A percentile compares a stretch with the other conserved stretches of the same genome.
phyloP scores from a whole-genome alignment of 1,140 invertebrate species.

The Eubasilissa regina region DNA sequence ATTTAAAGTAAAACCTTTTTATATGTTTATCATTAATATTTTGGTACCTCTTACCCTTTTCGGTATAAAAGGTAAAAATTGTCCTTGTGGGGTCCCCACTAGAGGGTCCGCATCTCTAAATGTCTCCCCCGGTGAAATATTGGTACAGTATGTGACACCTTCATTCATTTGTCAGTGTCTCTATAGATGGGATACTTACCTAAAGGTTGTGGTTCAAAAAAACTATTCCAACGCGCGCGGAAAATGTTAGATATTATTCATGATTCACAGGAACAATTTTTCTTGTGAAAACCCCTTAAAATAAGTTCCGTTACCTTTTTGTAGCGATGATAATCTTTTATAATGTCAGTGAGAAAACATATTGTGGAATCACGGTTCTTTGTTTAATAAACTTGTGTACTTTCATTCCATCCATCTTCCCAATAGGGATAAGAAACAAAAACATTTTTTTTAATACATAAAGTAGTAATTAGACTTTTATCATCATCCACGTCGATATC shows the following conservation, averaged over 20 bases:
- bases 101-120: no score
- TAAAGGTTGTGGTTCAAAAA: constrained; percentile 25
- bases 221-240: constrained; percentile 6
- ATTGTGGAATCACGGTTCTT: background rate
- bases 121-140: background rate
- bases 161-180: constrained; percentile 14
- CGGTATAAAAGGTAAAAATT: background rate
- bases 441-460: no score
- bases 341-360: background rate
- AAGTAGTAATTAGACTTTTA: no score
- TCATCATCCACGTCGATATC: no score
- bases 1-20: no score
- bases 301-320: constrained; percentile 17
- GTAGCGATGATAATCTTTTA: constrained; percentile 20
- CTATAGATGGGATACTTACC: constrained; percentile 7
- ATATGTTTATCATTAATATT: no score
- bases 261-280: constrained; percentile 24
- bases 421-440: no score
- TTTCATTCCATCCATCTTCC: no score
- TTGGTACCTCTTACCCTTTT: background rate
- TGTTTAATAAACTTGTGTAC: no score
- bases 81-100: background rate
- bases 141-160: background rate
- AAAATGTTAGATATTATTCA: constrained; percentile 28
- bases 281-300: background rate